A percentile compares a stretch with the other conserved stretches of the same genome.
Conservation (phyloP, 2,888 invertebrate genomes). For the Hypselothyrea guttata region DNA sequence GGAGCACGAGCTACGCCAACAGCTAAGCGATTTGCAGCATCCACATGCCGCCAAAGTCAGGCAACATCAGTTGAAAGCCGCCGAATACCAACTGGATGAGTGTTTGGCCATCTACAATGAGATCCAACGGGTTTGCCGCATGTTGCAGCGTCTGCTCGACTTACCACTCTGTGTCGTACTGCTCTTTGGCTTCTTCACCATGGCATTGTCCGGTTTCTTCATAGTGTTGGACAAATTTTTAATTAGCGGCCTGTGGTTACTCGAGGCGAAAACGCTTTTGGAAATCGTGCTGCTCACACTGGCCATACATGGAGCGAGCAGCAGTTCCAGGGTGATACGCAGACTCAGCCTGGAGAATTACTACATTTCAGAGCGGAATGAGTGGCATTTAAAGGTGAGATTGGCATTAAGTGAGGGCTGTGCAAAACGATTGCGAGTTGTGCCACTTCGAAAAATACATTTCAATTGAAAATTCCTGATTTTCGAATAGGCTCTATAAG, state of each 20-base stretch:
- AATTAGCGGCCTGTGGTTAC: conserved; percentile 3
- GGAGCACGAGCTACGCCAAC: conserved; percentile 32
- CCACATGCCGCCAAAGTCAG: background rate
- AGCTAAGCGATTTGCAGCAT: conserved; percentile 29
- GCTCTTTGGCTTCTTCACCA: conserved; percentile 28
- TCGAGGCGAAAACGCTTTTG: conserved; percentile 22
- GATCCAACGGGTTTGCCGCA: conserved; percentile 34
- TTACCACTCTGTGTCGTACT: conserved; percentile 42
- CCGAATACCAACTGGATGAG: conserved; percentile 38
- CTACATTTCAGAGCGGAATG: conserved; percentile 33
- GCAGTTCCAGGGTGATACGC: conserved; percentile 38
- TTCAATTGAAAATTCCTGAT: no score
- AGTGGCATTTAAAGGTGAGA: conserved; percentile 50
- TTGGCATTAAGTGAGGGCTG: no score
- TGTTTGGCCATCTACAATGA: conserved; percentile 53
- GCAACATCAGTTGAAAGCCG: conserved; percentile 12
- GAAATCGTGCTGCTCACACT: conserved; percentile 59
- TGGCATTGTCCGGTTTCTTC: conserved; percentile 25
- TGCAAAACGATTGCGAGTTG: no score
- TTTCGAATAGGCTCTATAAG: no score
- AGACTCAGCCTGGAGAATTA: conserved; percentile 58
- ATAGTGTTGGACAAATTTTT: background rate
- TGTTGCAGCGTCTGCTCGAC: conserved; percentile 53
- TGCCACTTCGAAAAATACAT: no score
- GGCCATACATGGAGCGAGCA: conserved; percentile 45